Base-by-base conservation (phyloP, 1,140 invertebrate genomes). In the Cryptotermes secundus region DNA sequence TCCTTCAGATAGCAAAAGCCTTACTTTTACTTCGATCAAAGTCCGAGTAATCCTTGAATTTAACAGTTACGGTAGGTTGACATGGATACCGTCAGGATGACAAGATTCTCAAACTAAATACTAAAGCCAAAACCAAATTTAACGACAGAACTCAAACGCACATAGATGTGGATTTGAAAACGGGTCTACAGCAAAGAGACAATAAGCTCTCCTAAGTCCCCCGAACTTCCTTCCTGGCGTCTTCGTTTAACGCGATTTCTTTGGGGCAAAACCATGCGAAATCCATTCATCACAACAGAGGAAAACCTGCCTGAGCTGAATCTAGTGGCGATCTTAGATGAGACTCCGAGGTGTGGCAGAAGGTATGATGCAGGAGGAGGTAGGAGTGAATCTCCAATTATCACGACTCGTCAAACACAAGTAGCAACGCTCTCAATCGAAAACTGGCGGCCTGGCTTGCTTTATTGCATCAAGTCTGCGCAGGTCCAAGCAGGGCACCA, bases 351-450 rank as follows among this genome's bases (percentile, higher is more conserved):
- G 59, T 72, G 80, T 7, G 34, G 80, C 34, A 36, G 80, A 10
- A 38, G 36, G 36, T 49, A 49, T 49, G 22, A 49, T 49, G 45
- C 0, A 22, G 79, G n/a, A n/a, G 80, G 80, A 19, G 80, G 26
- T 3, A 35, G 38, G 81, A 82, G 81, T 34, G 83, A 87, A 87
- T 86, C 87, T 87, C 86, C 86, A 87, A 87, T 87, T 87, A 87
- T 87, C 86, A 87, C 86, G 87, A 87, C 86, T 87, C 87, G 87
- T 87, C 86, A 87, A 87, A 87, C 87, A 87, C 86, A 86, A 83
- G 85, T 86, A 86, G 83, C 65, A 84, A 84, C 82, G 84, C 86
- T 85, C 84, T 86, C 84, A 79, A 80, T 85, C 82, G 35, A 83
- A 79, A 83, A 49, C 53, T 80, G 35, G 53, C 81, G 81, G 22